Evolutionary conservation across 2,797 vertebrate genomes (phyloP), one percentile per base, ranked within the genome.

Genomic region (Antennarius maculatus): DNA sequence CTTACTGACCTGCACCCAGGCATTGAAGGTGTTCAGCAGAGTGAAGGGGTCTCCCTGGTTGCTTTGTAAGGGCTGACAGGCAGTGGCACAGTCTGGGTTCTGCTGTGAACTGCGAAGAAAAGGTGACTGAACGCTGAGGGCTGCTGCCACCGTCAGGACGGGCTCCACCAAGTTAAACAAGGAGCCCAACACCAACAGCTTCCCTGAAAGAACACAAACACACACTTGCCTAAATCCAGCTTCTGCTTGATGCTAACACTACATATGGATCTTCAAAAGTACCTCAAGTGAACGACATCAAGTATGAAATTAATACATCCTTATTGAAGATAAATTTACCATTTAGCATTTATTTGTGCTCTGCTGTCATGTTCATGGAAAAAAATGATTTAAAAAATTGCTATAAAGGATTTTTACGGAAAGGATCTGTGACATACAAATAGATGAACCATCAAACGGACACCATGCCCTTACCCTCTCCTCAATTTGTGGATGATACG

Each of bases 31-130:
- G 15, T 95, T 97, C 74, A 98, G 94, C 65, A 98, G 90, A 0
- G 95, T 97, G 62, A 98, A 94, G 49, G 96, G 95, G 91, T 98
- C 97, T 0, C 97, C 96, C 1, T 96, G 94, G 82, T 94, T 93
- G 69, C 95, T 97, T 80, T 95, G 91, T 64, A 98, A 91, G 28
- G 94, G 93, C 56, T 93, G 87, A 16, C 96, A 92, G 0, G 95
- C 91, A 0, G 92, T 92, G 0, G 79, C 69, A 0, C 94, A 93
- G 68, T 97, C 95, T 0, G 93, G 94, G 71, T 94, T 93, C 65
- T 90, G 86, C 61, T 94, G 94, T 1, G 94, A 71, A 0, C 92
- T 92, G 57, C 95, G 94, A 10, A 96, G 88, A 77, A 97, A 96
- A 0, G 95, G 96, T 0, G 96, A 97, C 62, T 95, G 95, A 7